Evolutionary conservation across 2,113 vertebrate species (phyloP).

Genomic region (Rhabdomys dilectus): DNA sequence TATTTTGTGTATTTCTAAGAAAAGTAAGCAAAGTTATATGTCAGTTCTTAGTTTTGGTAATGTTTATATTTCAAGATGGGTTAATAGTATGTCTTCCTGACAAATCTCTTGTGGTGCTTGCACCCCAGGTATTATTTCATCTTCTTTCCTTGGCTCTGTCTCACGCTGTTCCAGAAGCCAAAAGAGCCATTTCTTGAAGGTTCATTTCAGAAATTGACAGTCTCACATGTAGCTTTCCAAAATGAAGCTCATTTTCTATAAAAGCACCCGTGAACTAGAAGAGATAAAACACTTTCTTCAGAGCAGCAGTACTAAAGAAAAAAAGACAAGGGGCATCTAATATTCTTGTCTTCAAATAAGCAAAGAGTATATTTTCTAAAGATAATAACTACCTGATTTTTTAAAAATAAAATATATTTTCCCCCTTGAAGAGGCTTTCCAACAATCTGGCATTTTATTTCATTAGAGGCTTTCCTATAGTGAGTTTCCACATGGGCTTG

Average conservation of each 20-base stretch:
- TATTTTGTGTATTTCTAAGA: conserved; percentile 34
- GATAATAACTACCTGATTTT: conserved; percentile 41
- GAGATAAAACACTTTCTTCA: conserved; percentile 35
- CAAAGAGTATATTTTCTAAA: background rate
- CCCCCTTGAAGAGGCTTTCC: conserved; percentile 40
- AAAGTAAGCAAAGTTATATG: background rate
- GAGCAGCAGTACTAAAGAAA: conserved; percentile 32
- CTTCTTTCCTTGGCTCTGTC: background rate
- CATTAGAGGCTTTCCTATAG: conserved; percentile 63
- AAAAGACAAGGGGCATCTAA: conserved; percentile 33
- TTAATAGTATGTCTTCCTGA: background rate
- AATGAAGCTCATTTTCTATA: conserved; percentile 47
- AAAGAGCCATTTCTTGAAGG: conserved; percentile 44
- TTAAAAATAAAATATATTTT: conserved; percentile 10
- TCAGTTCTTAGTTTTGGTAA: background rate
- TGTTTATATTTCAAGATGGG: background rate
- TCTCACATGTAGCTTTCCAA: background rate
- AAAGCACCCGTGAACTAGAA: conserved; percentile 39
- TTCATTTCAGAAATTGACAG: conserved; percentile 49
- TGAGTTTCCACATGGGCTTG: conserved; percentile 66
- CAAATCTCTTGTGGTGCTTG: background rate
- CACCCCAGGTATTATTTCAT: conserved; percentile 11
- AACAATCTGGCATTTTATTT: conserved; percentile 66
- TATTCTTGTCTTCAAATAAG: conserved; percentile 48
- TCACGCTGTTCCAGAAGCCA: conserved; percentile 20